Evolutionary conservation across 2,888 invertebrate species (phyloP).

Genomic region (Thereva unica): DNA sequence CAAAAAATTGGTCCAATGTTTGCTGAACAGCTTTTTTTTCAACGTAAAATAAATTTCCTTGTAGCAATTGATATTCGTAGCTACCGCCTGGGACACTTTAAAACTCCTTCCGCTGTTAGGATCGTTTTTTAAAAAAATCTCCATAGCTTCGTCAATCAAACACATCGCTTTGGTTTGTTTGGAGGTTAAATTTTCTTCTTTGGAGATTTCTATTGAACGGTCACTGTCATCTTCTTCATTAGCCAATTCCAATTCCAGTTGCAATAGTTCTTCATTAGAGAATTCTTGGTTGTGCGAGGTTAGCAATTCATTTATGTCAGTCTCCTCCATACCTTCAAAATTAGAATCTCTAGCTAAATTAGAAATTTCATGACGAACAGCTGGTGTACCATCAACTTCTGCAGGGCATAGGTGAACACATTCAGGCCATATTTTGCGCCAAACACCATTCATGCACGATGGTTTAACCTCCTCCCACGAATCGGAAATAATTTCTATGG

Average conservation of each 20-base stretch:
- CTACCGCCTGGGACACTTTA: neutral
- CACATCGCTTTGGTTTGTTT: neutral
- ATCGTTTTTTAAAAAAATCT: neutral
- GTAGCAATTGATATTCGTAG: neutral
- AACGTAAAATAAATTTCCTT: neutral
- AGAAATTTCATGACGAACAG: constrained; percentile 33
- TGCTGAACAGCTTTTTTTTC: neutral
- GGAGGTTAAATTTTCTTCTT: neutral
- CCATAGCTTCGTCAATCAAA: neutral
- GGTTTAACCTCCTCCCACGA: constrained; percentile 37
- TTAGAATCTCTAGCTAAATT: constrained; percentile 36
- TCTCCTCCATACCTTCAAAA: constrained; percentile 15
- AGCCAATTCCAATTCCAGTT: neutral
- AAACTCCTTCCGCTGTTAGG: constrained; percentile 6
- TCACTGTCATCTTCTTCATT: neutral
- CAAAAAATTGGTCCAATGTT: neutral
- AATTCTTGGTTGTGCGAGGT: neutral
- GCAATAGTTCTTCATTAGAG: neutral
- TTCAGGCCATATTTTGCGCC: constrained; percentile 38
- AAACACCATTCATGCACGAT: constrained; percentile 37
- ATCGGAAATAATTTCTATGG: constrained; percentile 36
- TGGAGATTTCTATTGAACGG: neutral
- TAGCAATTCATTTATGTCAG: neutral
- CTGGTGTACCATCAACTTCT: constrained; percentile 23
- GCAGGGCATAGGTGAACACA: constrained; percentile 21